phyloP scores from a whole-genome alignment of 1,140 invertebrate species.

The Oscheius sp. region DNA sequence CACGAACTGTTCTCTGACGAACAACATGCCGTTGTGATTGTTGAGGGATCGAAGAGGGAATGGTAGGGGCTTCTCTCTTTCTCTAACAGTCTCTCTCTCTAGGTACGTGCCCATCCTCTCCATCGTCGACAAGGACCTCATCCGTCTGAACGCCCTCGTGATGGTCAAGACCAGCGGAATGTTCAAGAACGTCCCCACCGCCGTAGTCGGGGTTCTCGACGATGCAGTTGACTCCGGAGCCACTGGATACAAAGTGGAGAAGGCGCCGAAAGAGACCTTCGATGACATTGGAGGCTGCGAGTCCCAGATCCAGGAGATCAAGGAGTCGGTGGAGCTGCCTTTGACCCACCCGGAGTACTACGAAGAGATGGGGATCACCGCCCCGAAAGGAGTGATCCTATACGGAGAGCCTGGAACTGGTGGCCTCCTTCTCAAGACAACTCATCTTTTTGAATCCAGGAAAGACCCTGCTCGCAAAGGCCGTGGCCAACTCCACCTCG shows the following conservation, averaged over 20 bases:
- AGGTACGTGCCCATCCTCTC: constrained; percentile 51
- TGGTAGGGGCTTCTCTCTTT: constrained; percentile 18
- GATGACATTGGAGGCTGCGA: constrained; percentile 51
- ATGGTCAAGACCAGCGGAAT: constrained; percentile 46
- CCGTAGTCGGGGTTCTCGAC: constrained; percentile 48
- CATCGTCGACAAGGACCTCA: constrained; percentile 53
- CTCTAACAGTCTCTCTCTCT: no score
- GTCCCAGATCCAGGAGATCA: constrained; percentile 50
- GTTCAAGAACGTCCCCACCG: constrained; percentile 49
- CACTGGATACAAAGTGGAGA: constrained; percentile 45
- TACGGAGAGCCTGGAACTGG: constrained; percentile 51
- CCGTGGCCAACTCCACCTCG: constrained; percentile 48
- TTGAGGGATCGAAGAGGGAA: constrained; percentile 47
- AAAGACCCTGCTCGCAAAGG: constrained; percentile 52
- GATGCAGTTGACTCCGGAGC: constrained; percentile 44
- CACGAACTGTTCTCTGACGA: constrained; percentile 53
- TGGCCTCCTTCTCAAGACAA: no score
- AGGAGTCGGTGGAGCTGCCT: constrained; percentile 51
- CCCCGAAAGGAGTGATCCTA: constrained; percentile 53
- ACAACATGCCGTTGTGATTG: constrained; percentile 47
- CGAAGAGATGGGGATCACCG: constrained; percentile 53
- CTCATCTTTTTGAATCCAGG: no score
- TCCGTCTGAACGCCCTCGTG: constrained; percentile 49
- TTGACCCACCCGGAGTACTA: constrained; percentile 54
- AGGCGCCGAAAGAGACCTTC: constrained; percentile 51